These are phyloP conservation scores for Physeter macrocephalus DNA, from an alignment of 2,113 vertebrate genomes.

Conservation along the genomic window DNA sequence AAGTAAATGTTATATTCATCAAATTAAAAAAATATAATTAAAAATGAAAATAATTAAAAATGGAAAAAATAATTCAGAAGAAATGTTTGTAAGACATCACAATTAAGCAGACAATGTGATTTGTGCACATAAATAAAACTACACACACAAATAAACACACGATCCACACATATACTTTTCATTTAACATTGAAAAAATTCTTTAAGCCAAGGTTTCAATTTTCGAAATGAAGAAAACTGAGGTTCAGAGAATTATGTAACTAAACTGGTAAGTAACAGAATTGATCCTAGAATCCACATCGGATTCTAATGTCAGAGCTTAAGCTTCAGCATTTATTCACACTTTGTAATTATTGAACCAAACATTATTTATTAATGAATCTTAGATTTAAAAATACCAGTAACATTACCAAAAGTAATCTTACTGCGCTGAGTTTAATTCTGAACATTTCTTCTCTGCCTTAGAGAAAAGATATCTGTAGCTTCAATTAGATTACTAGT, in stretches of 20 bases:
- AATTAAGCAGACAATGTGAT: background rate
- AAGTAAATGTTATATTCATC: background rate
- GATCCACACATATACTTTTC: background rate
- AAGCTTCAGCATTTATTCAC: background rate
- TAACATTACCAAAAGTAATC: background rate
- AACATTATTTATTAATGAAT: background rate
- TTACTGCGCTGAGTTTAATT: background rate
- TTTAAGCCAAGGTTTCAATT: background rate
- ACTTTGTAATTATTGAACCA: background rate
- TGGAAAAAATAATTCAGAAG: background rate
- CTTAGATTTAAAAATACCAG: background rate
- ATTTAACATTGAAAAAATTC: background rate
- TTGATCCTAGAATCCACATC: background rate
- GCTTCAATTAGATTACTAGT: background rate
- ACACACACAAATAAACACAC: background rate
- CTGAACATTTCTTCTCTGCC: background rate
- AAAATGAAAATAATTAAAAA: background rate
- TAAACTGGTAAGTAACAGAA: background rate
- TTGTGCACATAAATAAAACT: background rate
- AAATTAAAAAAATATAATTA: background rate
- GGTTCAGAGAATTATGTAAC: background rate
- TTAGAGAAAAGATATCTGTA: background rate
- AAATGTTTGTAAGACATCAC: background rate
- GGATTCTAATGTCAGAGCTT: background rate
- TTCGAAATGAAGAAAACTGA: background rate